Evolutionary conservation across 2,113 vertebrate genomes (phyloP).

Genomic region (Chloebia gouldiae): DNA sequence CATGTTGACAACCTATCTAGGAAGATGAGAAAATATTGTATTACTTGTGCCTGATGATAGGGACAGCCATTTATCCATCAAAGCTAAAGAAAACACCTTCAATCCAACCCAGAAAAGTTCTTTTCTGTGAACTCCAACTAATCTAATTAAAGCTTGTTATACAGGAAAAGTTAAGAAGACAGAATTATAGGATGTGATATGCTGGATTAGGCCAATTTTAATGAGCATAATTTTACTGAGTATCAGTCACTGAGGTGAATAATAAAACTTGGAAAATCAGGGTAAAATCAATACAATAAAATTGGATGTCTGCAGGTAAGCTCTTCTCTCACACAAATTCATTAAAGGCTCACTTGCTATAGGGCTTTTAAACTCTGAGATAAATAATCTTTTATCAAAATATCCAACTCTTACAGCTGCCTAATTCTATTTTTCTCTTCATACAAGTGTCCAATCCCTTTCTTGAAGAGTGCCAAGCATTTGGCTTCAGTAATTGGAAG

Average conservation of each 20-base stretch:
- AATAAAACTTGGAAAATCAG: background rate
- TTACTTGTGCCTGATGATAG: background rate
- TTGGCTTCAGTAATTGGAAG: background rate
- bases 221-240: background rate
- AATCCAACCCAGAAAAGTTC: background rate
- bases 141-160: background rate
- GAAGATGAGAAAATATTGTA: background rate
- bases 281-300: background rate
- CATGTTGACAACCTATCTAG: background rate
- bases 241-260: background rate
- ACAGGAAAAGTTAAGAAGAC: background rate
- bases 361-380: background rate
- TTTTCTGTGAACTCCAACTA: background rate
- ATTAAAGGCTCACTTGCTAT: background rate
- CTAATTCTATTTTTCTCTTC: background rate
- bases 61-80: background rate
- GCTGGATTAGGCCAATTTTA: background rate
- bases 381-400: background rate
- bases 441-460: background rate
- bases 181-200: background rate
- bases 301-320: background rate
- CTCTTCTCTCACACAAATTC: background rate
- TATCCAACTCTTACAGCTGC: too few species aligned
- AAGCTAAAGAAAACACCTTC: background rate
- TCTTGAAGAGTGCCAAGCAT: background rate